Evolutionary conservation across 2,888 invertebrate genomes (phyloP).

Genomic region (Rotaria macrura): DNA sequence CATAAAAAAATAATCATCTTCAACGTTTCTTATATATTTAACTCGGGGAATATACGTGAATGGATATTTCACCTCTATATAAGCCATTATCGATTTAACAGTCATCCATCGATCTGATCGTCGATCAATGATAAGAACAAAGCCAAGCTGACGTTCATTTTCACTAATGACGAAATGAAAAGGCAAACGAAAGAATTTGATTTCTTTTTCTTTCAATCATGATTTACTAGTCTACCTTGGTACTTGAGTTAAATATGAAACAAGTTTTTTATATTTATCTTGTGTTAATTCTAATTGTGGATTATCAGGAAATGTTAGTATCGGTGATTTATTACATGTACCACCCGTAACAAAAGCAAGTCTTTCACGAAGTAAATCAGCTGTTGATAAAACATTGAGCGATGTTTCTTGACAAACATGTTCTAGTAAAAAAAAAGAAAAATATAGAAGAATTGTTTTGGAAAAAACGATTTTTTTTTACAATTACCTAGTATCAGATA

Average conservation of each 20-base stretch:
- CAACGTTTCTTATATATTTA: no score
- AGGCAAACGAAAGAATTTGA: not conserved
- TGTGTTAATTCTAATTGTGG: not conserved
- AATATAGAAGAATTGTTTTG: not conserved
- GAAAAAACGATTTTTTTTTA: not conserved
- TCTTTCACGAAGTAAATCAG: not conserved
- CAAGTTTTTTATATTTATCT: constrained; percentile 18
- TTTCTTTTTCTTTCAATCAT: not conserved
- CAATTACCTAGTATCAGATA: not conserved
- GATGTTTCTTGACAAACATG: not conserved
- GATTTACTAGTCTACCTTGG: not conserved
- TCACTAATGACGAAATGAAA: constrained; percentile 26
- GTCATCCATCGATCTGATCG: constrained; percentile 91
- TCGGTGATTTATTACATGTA: not conserved
- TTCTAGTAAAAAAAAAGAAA: not conserved
- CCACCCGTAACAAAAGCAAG: not conserved
- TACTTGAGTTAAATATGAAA: constrained; percentile 18
- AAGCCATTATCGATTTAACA: constrained; percentile 76
- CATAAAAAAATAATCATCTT: no score
- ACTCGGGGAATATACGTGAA: no score
- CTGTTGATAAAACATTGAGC: not conserved
- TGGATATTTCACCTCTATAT: constrained; percentile 64
- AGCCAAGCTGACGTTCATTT: constrained; percentile 82
- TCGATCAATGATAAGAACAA: constrained; percentile 85
- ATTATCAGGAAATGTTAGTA: constrained; percentile 1